A percentile compares a stretch with the other conserved stretches of the same genome.
These are phyloP conservation scores for Cervus canadensis DNA, from an alignment of 2,113 vertebrate genomes.

Conservation along the genomic window DNA sequence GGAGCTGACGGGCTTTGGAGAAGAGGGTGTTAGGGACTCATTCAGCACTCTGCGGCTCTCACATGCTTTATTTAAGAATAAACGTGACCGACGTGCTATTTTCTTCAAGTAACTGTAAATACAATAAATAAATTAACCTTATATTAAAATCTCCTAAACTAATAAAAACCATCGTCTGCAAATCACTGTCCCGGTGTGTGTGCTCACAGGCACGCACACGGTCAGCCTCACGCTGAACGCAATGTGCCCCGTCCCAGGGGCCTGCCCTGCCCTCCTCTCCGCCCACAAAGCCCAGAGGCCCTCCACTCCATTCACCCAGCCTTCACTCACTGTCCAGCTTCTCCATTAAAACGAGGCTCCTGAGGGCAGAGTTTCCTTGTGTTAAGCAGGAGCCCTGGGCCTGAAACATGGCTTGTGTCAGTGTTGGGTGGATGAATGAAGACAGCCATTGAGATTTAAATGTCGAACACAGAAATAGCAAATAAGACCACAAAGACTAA, in stretches of 20 bases:
- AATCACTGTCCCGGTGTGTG: background rate
- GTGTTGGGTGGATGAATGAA: background rate
- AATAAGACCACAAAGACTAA: background rate
- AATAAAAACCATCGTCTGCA: background rate
- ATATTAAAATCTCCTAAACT: background rate
- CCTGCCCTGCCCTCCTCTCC: background rate
- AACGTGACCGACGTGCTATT: background rate
- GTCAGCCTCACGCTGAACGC: fast-evolving
- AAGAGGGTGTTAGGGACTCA: background rate
- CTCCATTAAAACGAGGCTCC: background rate
- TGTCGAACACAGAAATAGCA: background rate
- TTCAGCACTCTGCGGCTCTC: background rate
- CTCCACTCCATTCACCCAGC: background rate
- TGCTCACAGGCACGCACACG: background rate
- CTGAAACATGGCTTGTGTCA: background rate
- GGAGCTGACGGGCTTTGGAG: background rate
- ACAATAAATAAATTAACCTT: background rate
- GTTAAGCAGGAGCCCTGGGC: no score
- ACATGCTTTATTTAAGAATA: no score
- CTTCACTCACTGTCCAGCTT: background rate
- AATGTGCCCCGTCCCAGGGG: background rate
- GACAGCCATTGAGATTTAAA: background rate
- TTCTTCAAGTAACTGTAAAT: background rate
- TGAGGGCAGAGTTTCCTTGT: background rate
- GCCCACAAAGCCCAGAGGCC: no score